Conservation (phyloP, 2,888 invertebrate species). For the Orgyia antiqua region DNA sequence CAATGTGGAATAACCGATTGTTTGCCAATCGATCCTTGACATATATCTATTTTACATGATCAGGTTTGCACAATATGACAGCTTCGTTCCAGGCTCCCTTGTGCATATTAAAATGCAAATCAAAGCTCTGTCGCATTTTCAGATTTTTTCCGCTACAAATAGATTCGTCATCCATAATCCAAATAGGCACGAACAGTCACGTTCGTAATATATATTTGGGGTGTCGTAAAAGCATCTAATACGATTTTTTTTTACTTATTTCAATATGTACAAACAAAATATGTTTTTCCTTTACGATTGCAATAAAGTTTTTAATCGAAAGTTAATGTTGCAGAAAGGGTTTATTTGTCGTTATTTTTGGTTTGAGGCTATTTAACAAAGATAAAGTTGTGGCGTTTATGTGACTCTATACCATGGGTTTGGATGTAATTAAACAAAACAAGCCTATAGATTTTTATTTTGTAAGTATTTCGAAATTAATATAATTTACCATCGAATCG, state of each 20-base stretch:
- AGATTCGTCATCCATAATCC: constrained; percentile 50
- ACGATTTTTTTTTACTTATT: constrained; percentile 60
- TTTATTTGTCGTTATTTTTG: too few species aligned
- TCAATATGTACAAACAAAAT: constrained; percentile 51
- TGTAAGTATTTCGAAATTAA: too few species aligned
- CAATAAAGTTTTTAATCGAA: constrained; percentile 56
- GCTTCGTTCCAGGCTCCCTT: constrained; percentile 47
- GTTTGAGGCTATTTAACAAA: constrained; percentile 1
- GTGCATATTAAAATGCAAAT: constrained; percentile 76
- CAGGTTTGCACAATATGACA: constrained; percentile 55
- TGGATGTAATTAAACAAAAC: too few species aligned
- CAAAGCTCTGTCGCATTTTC: constrained; percentile 35
- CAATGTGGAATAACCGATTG: constrained; percentile 24
- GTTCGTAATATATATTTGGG: constrained; percentile 58
- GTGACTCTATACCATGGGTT: too few species aligned
- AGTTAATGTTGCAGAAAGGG: constrained; percentile 45
- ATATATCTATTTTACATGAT: constrained; percentile 32
- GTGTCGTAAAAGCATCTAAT: constrained; percentile 62
- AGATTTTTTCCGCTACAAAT: constrained; percentile 41
- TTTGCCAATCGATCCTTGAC: constrained; percentile 21
- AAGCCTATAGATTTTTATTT: too few species aligned
- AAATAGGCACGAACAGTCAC: constrained; percentile 55
- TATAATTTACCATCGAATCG: too few species aligned
- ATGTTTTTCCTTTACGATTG: constrained; percentile 37
- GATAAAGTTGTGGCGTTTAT: too few species aligned